A percentile compares a stretch with the other conserved stretches of the same genome.
phyloP scores from a whole-genome alignment of 2,797 vertebrate genomes.

The Euphonia xanthogaster region DNA sequence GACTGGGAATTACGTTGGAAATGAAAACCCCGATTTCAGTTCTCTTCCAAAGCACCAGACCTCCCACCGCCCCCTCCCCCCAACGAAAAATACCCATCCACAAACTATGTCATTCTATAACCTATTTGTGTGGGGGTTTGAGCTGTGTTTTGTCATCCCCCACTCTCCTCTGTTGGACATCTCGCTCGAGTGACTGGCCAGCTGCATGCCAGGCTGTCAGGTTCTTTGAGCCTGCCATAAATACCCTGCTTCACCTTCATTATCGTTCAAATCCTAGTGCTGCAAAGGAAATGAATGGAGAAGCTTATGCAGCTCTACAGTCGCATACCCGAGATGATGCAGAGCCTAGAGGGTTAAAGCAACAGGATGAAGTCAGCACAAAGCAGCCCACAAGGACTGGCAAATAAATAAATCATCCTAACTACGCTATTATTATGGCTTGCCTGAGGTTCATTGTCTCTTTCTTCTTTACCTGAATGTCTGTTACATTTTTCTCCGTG shows the following conservation, averaged over 20 bases:
- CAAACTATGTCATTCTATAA: not conserved
- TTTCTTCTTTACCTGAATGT: slow-evolving; percentile 43
- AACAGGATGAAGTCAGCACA: slow-evolving; percentile 48
- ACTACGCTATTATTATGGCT: slow-evolving; percentile 19
- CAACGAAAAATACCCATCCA: not conserved
- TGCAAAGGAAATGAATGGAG: not conserved
- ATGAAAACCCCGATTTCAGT: not conserved
- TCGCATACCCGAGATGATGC: not conserved
- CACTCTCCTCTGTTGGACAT: not conserved
- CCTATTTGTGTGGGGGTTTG: not conserved
- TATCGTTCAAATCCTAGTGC: not conserved
- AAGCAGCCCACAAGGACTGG: slow-evolving; percentile 12
- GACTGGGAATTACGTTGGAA: not conserved
- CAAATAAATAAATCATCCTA: slow-evolving; percentile 58
- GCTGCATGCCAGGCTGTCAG: not conserved
- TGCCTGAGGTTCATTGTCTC: slow-evolving; percentile 15
- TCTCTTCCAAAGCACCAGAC: not conserved
- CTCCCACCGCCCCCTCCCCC: not conserved
- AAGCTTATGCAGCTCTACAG: not conserved
- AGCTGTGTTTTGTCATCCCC: not conserved
- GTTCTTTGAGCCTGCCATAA: not conserved
- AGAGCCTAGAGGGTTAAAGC: slow-evolving; percentile 38
- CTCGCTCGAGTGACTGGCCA: not conserved
- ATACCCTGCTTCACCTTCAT: not conserved
- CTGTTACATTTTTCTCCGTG: not conserved